phyloP scores from a whole-genome alignment of 2,888 invertebrate species.

The Mythimna ferrago region DNA sequence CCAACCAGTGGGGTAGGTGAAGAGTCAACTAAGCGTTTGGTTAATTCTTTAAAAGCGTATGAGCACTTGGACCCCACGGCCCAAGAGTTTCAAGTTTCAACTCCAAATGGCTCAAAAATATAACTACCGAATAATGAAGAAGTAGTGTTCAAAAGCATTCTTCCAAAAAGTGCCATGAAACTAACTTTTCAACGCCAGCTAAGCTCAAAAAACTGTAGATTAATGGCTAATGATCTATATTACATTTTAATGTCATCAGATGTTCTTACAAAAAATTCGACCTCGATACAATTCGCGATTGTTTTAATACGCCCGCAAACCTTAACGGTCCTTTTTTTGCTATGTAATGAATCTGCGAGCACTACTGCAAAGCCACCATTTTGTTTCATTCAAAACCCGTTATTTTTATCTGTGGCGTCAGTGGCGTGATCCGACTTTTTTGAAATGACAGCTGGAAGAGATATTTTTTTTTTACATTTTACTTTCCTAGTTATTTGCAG shows the following conservation, averaged over 20 bases:
- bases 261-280: conserved; percentile 60
- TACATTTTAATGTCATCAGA: conserved; percentile 40
- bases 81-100: no score
- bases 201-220: conserved; percentile 15
- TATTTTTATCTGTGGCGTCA: conserved; percentile 32
- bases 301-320: conserved; percentile 61
- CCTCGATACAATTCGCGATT: conserved; percentile 64
- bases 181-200: not conserved
- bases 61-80: no score
- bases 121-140: no score
- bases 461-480: not conserved
- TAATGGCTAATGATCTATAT: conserved; percentile 30
- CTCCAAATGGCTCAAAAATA: no score
- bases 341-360: conserved; percentile 45
- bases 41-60: no score
- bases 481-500: conserved; percentile 4
- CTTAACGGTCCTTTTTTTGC: conserved; percentile 67
- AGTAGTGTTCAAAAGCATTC: no score
- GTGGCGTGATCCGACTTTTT: conserved; percentile 17
- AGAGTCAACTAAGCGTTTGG: no score
- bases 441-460: not conserved
- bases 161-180: not conserved
- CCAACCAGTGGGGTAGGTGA: no score
- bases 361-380: conserved; percentile 30
- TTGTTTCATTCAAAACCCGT: conserved; percentile 48